phyloP scores from a whole-genome alignment of 1,140 invertebrate genomes.

The Coboldia fuscipes region DNA sequence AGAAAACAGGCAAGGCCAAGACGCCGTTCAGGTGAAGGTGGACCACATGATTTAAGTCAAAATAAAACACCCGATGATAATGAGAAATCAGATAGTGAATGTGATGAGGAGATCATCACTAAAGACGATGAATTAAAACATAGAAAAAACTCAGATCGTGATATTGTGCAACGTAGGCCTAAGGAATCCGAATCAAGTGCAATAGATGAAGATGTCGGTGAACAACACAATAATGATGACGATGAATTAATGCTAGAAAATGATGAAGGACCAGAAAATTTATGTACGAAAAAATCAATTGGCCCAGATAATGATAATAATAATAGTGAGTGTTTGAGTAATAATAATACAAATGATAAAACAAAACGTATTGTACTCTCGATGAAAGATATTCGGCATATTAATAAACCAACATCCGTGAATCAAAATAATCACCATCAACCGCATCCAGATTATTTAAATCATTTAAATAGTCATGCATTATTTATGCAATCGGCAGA shows the following conservation, averaged over 20 bases:
- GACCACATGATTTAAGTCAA: slow-evolving; percentile 32
- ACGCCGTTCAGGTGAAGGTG: slow-evolving; percentile 51
- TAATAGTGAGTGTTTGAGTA: slow-evolving; percentile 7
- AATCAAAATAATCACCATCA: not conserved
- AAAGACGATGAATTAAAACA: not conserved
- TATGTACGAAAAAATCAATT: slow-evolving; percentile 21
- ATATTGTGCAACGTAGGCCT: not conserved
- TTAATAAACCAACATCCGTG: slow-evolving; percentile 12
- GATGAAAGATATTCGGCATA: slow-evolving; percentile 17
- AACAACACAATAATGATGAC: not conserved
- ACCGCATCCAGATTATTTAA: not conserved
- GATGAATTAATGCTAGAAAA: too few species aligned
- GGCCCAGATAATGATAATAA: not conserved
- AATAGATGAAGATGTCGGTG: not conserved
- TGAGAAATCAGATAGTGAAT: not conserved
- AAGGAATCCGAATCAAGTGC: not conserved
- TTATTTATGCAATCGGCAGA: not conserved
- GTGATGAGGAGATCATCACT: not conserved
- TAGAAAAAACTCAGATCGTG: not conserved
- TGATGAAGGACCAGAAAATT: slow-evolving; percentile 22
- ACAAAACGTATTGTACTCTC: slow-evolving; percentile 20
- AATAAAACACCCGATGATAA: slow-evolving; percentile 9
- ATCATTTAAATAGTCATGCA: not conserved
- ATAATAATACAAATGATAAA: slow-evolving; percentile 19
- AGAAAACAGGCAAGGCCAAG: slow-evolving; percentile 61